phyloP scores from a whole-genome alignment of 2,113 vertebrate species.

The Cygnus buccinator region DNA sequence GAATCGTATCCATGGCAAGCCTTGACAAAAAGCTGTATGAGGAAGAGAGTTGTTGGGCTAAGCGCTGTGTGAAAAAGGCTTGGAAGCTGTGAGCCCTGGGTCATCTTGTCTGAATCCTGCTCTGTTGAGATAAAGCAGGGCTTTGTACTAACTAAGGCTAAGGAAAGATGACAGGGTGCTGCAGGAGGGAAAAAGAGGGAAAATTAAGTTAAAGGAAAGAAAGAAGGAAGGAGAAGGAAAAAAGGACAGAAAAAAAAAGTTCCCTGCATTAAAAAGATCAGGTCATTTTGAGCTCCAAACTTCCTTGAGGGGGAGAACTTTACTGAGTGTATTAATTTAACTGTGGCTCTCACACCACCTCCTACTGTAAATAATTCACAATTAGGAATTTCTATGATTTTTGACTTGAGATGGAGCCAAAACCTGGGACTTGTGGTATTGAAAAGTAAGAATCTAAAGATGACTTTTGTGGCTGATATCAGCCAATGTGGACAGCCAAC shows the following conservation, averaged over 20 bases:
- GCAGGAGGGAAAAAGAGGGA: background rate
- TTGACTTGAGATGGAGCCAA: background rate
- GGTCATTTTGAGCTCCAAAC: rapidly evolving
- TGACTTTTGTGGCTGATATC: background rate
- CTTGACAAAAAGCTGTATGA: background rate
- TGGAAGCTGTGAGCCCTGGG: background rate
- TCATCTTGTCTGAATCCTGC: background rate
- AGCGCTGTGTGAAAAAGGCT: background rate
- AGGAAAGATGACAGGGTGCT: background rate
- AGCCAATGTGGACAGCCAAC: background rate
- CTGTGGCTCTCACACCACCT: background rate
- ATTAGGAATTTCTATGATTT: background rate
- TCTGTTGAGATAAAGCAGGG: background rate
- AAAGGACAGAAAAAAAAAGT: background rate
- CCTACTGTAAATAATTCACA: background rate
- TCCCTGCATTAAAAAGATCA: background rate
- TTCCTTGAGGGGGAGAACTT: background rate
- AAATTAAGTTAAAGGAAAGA: background rate
- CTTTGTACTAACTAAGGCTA: background rate
- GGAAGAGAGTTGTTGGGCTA: background rate
- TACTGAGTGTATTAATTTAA: background rate
- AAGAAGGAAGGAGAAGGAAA: background rate
- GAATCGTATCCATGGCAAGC: background rate
- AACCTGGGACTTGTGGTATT: background rate
- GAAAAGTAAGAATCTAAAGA: background rate